A percentile compares a stretch with the other conserved stretches of the same genome.
phyloP scores from a whole-genome alignment of 1,140 invertebrate genomes.

The Drosophila miranda region DNA sequence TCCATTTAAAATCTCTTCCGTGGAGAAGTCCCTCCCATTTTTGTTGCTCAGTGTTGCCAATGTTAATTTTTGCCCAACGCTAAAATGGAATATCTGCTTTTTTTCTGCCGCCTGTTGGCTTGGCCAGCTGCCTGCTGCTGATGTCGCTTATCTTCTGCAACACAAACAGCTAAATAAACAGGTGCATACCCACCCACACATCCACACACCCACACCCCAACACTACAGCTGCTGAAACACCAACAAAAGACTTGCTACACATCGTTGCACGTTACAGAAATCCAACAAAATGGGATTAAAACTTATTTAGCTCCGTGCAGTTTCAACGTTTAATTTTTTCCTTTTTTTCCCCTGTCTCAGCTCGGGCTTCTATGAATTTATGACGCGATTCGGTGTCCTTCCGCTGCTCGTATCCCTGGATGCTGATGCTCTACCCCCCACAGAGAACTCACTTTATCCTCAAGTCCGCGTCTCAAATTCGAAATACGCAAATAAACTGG shows the following conservation, averaged over 20 bases:
- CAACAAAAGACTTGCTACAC: slow-evolving; percentile 41
- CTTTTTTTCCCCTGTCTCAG: slow-evolving; percentile 18
- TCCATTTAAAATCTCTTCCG: too few species aligned
- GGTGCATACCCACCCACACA: slow-evolving; percentile 15
- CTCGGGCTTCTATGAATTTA: slow-evolving; percentile 60
- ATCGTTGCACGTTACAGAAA: slow-evolving; percentile 52
- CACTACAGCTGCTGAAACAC: slow-evolving; percentile 16
- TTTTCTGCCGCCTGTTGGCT: slow-evolving; percentile 17
- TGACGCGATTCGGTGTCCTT: slow-evolving; percentile 37
- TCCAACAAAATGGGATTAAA: slow-evolving; percentile 75
- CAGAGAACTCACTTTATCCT: slow-evolving; percentile 19
- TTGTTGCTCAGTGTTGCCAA: slow-evolving; percentile 34
- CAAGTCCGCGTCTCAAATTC: slow-evolving; percentile 44
- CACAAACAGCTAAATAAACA: slow-evolving; percentile 59
- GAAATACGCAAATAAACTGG: slow-evolving; percentile 70
- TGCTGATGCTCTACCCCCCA: too few species aligned
- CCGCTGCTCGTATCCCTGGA: background rate
- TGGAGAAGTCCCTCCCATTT: slow-evolving; percentile 5
- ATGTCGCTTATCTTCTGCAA: slow-evolving; percentile 38
- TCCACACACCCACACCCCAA: background rate
- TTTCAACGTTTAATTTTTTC: slow-evolving; percentile 16
- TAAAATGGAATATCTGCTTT: slow-evolving; percentile 21
- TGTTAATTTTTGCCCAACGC: slow-evolving; percentile 33
- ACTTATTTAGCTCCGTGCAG: slow-evolving; percentile 63
- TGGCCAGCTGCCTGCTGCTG: slow-evolving; percentile 40